Percentiles rank a stretch among this genome's conserved stretches.
These are phyloP conservation scores for Mamestra brassicae DNA, from an alignment of 2,888 invertebrate species.

Conservation along the genomic window DNA sequence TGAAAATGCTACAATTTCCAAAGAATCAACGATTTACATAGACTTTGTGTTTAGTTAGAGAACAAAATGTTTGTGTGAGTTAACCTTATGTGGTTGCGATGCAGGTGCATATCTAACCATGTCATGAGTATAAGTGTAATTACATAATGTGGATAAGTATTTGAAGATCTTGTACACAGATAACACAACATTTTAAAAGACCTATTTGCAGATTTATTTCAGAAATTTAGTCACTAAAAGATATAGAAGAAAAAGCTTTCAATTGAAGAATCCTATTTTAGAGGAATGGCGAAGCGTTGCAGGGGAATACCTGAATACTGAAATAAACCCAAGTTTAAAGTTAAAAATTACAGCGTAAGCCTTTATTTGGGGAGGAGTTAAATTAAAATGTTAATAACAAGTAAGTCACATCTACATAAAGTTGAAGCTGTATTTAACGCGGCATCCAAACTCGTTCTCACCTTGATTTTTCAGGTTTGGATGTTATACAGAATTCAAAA, in stretches of 20 bases:
- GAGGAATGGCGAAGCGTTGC: conserved; percentile 78
- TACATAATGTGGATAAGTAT: conserved; percentile 1
- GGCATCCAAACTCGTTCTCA: conserved; percentile 82
- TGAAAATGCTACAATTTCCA: conserved; percentile 31
- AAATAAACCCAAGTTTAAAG: conserved; percentile 66
- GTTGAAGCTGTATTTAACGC: conserved; percentile 77
- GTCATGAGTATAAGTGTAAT: conserved; percentile 13
- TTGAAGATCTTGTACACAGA: conserved; percentile 52
- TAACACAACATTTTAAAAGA: conserved; percentile 21
- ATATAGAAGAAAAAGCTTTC: conserved; percentile 68
- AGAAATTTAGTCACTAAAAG: conserved; percentile 74
- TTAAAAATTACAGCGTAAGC: conserved; percentile 72
- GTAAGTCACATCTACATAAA: conserved; percentile 67
- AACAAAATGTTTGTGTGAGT: conserved; percentile 31
- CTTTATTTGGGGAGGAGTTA: conserved; percentile 62
- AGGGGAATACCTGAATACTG: conserved; percentile 68
- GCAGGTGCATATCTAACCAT: conserved; percentile 1
- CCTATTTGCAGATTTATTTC: conserved; percentile 61
- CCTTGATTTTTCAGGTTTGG: conserved; percentile 76
- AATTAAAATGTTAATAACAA: conserved; percentile 66
- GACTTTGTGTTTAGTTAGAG: conserved; percentile 23
- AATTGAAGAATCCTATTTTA: conserved; percentile 64
- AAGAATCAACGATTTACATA: conserved; percentile 24
- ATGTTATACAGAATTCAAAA: conserved; percentile 73
- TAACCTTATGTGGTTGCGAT: conserved; percentile 24